Percentiles rank a stretch among this genome's conserved stretches.
Evolutionary conservation across 2,888 invertebrate genomes (phyloP).

Genomic region (Eupithecia centaureata): DNA sequence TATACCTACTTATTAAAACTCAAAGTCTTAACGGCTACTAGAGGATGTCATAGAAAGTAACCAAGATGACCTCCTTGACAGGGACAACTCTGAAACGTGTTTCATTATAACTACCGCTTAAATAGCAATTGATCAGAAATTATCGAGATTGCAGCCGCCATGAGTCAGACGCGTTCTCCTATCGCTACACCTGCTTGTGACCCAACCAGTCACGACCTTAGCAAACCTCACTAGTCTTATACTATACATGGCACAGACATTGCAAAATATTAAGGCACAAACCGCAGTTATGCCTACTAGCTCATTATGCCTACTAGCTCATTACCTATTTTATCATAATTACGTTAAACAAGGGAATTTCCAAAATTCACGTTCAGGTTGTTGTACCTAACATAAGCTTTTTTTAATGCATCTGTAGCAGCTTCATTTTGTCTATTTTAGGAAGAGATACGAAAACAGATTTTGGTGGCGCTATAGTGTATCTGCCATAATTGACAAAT

Average conservation of each 20-base stretch:
- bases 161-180: neutral
- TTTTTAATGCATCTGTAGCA: too few species aligned
- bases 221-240: neutral
- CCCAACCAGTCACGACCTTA: conserved; percentile 3
- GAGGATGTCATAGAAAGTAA: neutral
- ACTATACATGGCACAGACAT: neutral
- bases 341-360: too few species aligned
- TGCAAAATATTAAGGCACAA: too few species aligned
- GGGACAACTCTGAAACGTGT: neutral
- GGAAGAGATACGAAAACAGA: too few species aligned
- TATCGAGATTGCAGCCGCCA: neutral
- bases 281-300: too few species aligned
- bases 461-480: too few species aligned
- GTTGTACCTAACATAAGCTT: too few species aligned
- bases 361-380: too few species aligned
- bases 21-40: neutral
- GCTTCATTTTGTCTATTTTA: too few species aligned
- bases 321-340: too few species aligned
- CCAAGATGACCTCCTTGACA: neutral
- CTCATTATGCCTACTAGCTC: too few species aligned
- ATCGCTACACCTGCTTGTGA: neutral
- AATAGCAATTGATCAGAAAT: neutral
- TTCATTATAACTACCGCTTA: neutral
- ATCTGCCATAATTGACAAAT: too few species aligned
- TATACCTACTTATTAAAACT: neutral